Base-by-base conservation (phyloP, 2,888 invertebrate genomes). In the Mimas tiliae region DNA sequence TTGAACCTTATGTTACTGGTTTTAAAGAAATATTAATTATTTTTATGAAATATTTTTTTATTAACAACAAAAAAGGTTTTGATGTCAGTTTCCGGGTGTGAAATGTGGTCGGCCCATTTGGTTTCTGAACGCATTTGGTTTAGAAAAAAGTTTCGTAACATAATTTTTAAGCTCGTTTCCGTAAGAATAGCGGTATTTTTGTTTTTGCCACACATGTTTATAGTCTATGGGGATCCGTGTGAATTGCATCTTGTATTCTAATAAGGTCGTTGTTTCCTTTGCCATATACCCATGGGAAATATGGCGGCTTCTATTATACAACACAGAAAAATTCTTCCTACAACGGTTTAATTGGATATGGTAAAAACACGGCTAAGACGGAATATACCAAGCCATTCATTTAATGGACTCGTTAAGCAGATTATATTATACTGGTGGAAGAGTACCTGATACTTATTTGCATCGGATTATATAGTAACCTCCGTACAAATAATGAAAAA, bases 81-180 rank as follows among this genome's bases (percentile, higher is more conserved):
- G 82, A 85, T 82, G 81, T 84, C 52, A 63, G 79, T 91, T 91
- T 90, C 89, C 91, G 88, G 89, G 89, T 89, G 89, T 91, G 86
- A 91, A 91, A 90, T 91, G 88, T 89, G 89, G 84, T 81, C 77
- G 83, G 77, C 82, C 82, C 88, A 87, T 90, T 91, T 86, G 85
- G 86, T 85, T 84, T 81, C 75, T 74, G 79, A 82, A 82, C 82
- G 85, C 86, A 85, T 89, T 88, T 85, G 84, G 83, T 75, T 42
- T 62, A 62, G 53, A 81, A 83, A 81, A 77, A 78, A 73, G 76
- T 77, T 79, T 78, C 71, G 74, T 78, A 78, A 81, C 77, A 62
- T 70, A 67, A 55, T 65, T 66, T 66, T 66, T 58, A 69, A 69
- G 67, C 69, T 58, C 58, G 75, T 83, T 84, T 85, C 85, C 84